These are phyloP conservation scores for Steinernema feltiae DNA, from an alignment of 1,140 invertebrate species.

Conservation along the genomic window DNA sequence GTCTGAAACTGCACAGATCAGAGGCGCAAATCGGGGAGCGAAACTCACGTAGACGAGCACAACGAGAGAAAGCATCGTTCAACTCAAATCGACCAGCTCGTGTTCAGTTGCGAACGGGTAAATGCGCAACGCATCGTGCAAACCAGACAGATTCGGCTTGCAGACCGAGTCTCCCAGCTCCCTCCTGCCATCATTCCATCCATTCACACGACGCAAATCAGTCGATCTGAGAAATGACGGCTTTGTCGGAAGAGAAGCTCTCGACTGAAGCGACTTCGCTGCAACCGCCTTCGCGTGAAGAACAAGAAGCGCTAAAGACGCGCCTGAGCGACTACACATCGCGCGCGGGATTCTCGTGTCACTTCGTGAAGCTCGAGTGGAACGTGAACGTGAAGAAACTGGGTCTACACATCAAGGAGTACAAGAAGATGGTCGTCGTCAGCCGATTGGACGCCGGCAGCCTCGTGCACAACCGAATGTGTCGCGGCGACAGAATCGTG, in stretches of 20 bases:
- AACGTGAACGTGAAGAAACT: neutral
- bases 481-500: neutral
- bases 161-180: neutral
- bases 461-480: neutral
- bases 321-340: neutral
- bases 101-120: too few species aligned
- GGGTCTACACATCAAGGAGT: neutral
- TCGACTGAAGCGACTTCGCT: neutral
- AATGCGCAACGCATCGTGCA: too few species aligned
- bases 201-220: neutral
- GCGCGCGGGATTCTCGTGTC: neutral
- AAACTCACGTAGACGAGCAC: neutral
- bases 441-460: neutral
- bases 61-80: neutral
- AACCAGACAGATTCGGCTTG: too few species aligned
- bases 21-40: neutral
- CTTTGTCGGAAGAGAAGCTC: neutral
- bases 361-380: neutral
- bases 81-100: too few species aligned
- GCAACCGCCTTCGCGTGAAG: neutral
- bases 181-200: neutral
- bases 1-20: neutral
- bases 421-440: conserved; percentile 6
- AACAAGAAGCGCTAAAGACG: neutral
- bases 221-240: conserved; percentile 4